These are phyloP conservation scores for Sparus aurata DNA, from an alignment of 2,797 vertebrate species.

Conservation along the genomic window DNA sequence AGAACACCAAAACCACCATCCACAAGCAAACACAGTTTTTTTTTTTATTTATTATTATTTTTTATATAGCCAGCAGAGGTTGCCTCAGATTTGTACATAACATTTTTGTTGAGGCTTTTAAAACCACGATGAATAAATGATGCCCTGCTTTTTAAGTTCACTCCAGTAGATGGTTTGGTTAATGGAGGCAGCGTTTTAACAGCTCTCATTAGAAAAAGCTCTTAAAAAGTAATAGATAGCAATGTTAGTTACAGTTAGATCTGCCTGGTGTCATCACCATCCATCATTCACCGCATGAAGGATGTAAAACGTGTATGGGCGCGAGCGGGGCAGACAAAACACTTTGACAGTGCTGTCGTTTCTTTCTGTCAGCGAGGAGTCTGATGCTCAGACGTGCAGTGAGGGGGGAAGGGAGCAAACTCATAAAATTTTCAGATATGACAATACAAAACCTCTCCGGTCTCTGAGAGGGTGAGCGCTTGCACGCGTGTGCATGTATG, in stretches of 20 bases:
- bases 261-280: constrained; percentile 60
- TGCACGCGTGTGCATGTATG: constrained; percentile 30
- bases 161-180: constrained; percentile 60
- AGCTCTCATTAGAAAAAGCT: constrained; percentile 70
- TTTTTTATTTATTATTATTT: no score
- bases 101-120: constrained; percentile 77
- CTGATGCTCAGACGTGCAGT: constrained; percentile 44
- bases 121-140: constrained; percentile 79
- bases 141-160: constrained; percentile 70
- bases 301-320: constrained; percentile 41
- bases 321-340: constrained; percentile 61
- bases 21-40: constrained; percentile 27
- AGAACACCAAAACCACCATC: constrained; percentile 43
- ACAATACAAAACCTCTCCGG: constrained; percentile 62
- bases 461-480: constrained; percentile 50
- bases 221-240: constrained; percentile 66
- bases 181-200: constrained; percentile 70
- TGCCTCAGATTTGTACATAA: constrained; percentile 65
- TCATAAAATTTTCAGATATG: constrained; percentile 82
- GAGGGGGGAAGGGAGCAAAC: constrained; percentile 26
- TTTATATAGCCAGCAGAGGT: constrained; percentile 43
- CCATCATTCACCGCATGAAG: constrained; percentile 62
- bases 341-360: constrained; percentile 47
- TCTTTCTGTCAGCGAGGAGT: constrained; percentile 51
- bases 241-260: constrained; percentile 57